Evolutionary conservation across 2,797 vertebrate genomes (phyloP), one percentile per base, ranked within the genome.

Genomic region (Sciurus vulgaris): DNA sequence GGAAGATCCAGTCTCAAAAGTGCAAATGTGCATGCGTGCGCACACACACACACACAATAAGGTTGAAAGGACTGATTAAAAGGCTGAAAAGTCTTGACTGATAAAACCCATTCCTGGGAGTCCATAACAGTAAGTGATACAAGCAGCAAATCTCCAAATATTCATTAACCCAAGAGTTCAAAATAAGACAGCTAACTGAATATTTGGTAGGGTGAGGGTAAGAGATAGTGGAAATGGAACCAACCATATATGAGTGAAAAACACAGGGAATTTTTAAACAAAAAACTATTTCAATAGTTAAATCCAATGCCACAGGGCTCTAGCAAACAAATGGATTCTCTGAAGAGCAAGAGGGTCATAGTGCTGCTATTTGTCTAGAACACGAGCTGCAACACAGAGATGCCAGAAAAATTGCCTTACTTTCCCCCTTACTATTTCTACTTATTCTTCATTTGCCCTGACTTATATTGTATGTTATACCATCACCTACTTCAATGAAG

Each of bases 401-500:
- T 35, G 33, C 30, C 84, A 93, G 76, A 86, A 81, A 86, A 88
- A 47, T 4, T 85, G 28, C 73, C 54, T 63, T 72, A 56, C 13
- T 81, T 86, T 88, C 17, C 33, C 9, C 26, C 2, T 51, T 61
- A 33, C 10, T 72, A 33, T 76, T 93, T 86, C 73, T 59, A 88
- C 30, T 88, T 76, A 90, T 61, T 90, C 65, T 76, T 59, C 41
- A 26, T 81, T 92, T 87, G 59, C 4, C 87, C 28, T 54, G 38
- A 38, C 38, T 87, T 61, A 5, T 44, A 74, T 38, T 22, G 35
- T 38, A 61, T 56, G n/a, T 88, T 85, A 70, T 33, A 83, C 8
- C 30, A 41, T 78, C 89, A 96, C 51, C 70, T 83, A 86, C 49
- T 89, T 91, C 70, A 73, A 95, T 74, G 79, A 82, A 95, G 22